Conservation (phyloP, 92 coral and sea anemone genomes). For the Umimayanthus chanpuru region DNA sequence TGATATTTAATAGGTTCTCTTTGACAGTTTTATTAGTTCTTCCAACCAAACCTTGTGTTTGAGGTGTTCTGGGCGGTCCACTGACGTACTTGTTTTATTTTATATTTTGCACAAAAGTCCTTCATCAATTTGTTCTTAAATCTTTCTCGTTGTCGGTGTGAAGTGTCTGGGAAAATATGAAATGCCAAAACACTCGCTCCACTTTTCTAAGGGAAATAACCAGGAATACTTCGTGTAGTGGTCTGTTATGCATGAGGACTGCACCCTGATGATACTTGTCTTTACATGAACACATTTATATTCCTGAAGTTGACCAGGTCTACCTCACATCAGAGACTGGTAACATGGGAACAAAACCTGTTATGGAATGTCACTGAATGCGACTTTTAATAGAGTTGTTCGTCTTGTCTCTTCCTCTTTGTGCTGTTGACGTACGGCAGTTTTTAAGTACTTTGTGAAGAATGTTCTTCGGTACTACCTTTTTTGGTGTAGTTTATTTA, state of each 20-base stretch:
- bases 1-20: conserved; percentile 47
- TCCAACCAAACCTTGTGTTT: conserved; percentile 54
- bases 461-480: conserved; percentile 4
- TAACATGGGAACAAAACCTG: conserved; percentile 14
- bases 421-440: conserved; percentile 18
- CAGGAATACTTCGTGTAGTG: conserved; percentile 19
- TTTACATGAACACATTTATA: conserved; percentile 1
- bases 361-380: conserved; percentile 11
- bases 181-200: background rate
- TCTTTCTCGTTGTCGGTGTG: conserved; percentile 21
- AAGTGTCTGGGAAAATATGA: conserved; percentile 16
- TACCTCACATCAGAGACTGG: conserved; percentile 25
- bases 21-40: conserved; percentile 51
- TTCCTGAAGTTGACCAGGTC: conserved; percentile 17
- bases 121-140: conserved; percentile 13
- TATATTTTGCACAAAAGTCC: background rate
- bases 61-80: conserved; percentile 49
- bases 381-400: conserved; percentile 4
- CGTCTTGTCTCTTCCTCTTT: conserved; percentile 20
- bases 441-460: conserved; percentile 11
- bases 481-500: too few relatives aligned
- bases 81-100: conserved; percentile 22
- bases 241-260: conserved; percentile 13
- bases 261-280: conserved; percentile 8
- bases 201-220: conserved; percentile 19